Evolutionary conservation across 2,888 invertebrate genomes (phyloP).

Genomic region (Hydroisotoma schaefferi): DNA sequence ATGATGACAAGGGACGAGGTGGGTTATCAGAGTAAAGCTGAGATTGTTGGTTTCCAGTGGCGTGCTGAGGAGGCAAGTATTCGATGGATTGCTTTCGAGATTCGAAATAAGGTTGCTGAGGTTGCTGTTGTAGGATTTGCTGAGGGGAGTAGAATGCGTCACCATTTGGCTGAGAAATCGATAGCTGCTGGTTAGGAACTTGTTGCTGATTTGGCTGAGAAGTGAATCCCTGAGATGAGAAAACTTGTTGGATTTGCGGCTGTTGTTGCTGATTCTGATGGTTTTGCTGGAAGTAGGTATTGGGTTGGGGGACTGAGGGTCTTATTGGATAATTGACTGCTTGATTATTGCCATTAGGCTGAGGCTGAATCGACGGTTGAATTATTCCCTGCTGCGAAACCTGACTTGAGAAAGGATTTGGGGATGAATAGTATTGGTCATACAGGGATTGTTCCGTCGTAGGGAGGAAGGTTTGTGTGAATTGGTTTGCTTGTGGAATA

Average conservation of each 20-base stretch:
- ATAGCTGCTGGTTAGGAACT: background rate
- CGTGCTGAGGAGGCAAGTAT: conserved; percentile 2
- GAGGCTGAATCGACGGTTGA: too few species aligned
- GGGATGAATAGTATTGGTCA: background rate
- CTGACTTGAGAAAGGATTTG: background rate
- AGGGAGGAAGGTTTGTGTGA: background rate
- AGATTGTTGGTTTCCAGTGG: conserved; percentile 10
- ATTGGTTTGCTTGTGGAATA: background rate
- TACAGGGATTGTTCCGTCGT: background rate
- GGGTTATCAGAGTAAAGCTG: conserved; percentile 2
- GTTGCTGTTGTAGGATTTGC: conserved; percentile 16
- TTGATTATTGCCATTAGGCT: too few species aligned
- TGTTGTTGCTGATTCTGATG: background rate
- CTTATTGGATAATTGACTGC: too few species aligned
- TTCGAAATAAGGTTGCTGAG: conserved; percentile 7
- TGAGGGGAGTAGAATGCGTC: background rate
- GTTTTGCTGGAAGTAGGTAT: too few species aligned
- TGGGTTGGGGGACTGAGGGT: conserved; percentile 9
- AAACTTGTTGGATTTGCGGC: background rate
- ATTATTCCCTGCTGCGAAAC: too few species aligned
- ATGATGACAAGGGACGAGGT: background rate
- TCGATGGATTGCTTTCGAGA: background rate
- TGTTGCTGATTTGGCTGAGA: conserved; percentile 4
- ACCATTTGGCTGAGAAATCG: background rate
- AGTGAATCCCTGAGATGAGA: background rate